A percentile compares a stretch with the other conserved stretches of the same genome.
phyloP scores from a whole-genome alignment of 2,888 invertebrate species.

The Xylota segnis region DNA sequence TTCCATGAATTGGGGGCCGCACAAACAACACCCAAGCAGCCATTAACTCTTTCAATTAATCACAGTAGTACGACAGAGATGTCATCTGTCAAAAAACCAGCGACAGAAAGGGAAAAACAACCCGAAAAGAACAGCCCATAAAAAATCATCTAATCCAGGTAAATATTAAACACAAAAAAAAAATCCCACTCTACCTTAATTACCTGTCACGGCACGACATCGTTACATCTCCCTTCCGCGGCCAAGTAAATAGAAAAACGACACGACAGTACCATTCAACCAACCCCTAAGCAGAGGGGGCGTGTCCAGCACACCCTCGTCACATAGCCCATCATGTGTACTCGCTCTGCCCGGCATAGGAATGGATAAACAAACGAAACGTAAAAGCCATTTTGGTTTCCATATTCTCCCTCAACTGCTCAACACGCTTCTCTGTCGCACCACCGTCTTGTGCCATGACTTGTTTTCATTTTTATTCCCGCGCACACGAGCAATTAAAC shows the following conservation, averaged over 20 bases:
- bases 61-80: slow-evolving; percentile 53
- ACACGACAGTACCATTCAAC: background rate
- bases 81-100: slow-evolving; percentile 22
- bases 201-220: slow-evolving; percentile 35
- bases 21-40: slow-evolving; percentile 41
- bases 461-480: background rate
- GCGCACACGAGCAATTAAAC: slow-evolving; percentile 49
- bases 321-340: slow-evolving; percentile 16
- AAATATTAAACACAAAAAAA: slow-evolving; percentile 43
- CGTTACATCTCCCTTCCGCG: slow-evolving; percentile 34
- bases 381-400: slow-evolving; percentile 71
- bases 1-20: slow-evolving; percentile 33
- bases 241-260: slow-evolving; percentile 22
- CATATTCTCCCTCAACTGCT: slow-evolving; percentile 38
- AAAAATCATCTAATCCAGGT: slow-evolving; percentile 50
- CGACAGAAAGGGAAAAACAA: slow-evolving; percentile 34
- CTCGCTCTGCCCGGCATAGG: slow-evolving; percentile 23
- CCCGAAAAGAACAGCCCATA: slow-evolving; percentile 39
- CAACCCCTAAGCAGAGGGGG: slow-evolving; percentile 58
- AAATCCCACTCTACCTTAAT: slow-evolving; percentile 16
- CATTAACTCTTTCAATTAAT: slow-evolving; percentile 41
- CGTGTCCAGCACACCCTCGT: slow-evolving; percentile 29
- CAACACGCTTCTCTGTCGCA: slow-evolving; percentile 31
- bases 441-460: background rate
- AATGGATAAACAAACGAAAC: slow-evolving; percentile 50